Evolutionary conservation across 2,888 invertebrate species (phyloP).

Genomic region (Pyrocoelia pectoralis): DNA sequence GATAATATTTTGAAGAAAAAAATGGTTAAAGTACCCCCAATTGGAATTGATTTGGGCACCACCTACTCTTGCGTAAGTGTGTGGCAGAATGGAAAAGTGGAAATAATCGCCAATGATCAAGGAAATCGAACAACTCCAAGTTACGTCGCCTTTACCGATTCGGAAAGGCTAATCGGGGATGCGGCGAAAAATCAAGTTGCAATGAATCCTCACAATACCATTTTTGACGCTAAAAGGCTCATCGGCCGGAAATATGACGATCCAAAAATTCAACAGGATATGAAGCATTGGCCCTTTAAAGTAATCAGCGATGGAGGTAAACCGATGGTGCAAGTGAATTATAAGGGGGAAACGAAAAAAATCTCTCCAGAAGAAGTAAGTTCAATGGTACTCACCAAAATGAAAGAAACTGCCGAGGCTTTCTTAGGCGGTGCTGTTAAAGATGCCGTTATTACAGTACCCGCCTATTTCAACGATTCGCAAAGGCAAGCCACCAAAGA

Average conservation of each 20-base stretch:
- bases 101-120: constrained; percentile 89
- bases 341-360: constrained; percentile 69
- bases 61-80: constrained; percentile 70
- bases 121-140: constrained; percentile 89
- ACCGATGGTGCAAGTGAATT: constrained; percentile 73
- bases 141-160: constrained; percentile 79
- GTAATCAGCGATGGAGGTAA: constrained; percentile 71
- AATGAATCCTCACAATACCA: constrained; percentile 1
- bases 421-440: constrained; percentile 73
- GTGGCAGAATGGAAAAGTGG: constrained; percentile 83
- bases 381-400: constrained; percentile 72
- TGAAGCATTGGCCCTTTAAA: constrained; percentile 86
- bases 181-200: constrained; percentile 74
- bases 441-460: constrained; percentile 82
- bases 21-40: constrained; percentile 65
- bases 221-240: constrained; percentile 65
- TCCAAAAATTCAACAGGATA: constrained; percentile 76
- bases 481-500: constrained; percentile 83
- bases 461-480: constrained; percentile 75
- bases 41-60: constrained; percentile 79
- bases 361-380: constrained; percentile 76
- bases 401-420: constrained; percentile 75
- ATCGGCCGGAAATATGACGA: constrained; percentile 84
- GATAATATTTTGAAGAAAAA: constrained; percentile 57
- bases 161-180: constrained; percentile 73